These are phyloP conservation scores for Diachasmimorpha longicaudata DNA, from an alignment of 1,140 invertebrate species.

Conservation along the genomic window DNA sequence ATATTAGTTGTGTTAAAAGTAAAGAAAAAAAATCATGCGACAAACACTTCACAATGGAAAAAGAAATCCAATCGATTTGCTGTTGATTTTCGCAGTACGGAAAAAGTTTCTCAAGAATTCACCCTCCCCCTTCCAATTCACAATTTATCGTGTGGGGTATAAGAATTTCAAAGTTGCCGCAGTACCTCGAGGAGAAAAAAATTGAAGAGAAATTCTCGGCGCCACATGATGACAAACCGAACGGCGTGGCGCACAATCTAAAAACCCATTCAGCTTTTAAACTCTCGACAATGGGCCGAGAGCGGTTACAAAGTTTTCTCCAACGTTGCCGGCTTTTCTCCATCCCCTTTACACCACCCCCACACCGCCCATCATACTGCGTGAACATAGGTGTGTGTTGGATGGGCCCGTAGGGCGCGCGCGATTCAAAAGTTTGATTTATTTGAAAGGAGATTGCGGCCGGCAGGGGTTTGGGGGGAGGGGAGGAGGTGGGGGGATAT, in stretches of 20 bases:
- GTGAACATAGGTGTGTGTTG: background rate
- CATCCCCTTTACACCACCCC: background rate
- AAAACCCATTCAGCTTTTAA: conserved; percentile 62
- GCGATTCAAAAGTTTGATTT: conserved; percentile 63
- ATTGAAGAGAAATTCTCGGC: conserved; percentile 7
- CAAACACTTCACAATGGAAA: no score
- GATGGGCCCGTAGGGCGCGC: conserved; percentile 29
- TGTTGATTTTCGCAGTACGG: background rate
- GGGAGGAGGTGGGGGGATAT: no score
- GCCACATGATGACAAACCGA: conserved; percentile 52
- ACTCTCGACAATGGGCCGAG: conserved; percentile 57
- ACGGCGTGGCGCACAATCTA: conserved; percentile 53
- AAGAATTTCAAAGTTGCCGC: conserved; percentile 46
- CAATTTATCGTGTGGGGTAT: conserved; percentile 14
- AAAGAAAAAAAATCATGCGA: background rate
- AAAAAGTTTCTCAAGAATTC: conserved; percentile 15
- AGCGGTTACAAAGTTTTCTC: conserved; percentile 33
- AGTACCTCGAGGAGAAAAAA: conserved; percentile 24
- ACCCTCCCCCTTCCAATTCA: background rate
- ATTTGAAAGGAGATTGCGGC: conserved; percentile 60
- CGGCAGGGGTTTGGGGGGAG: conserved; percentile 40
- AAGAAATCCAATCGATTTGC: no score
- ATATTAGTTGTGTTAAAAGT: no score
- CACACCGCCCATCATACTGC: background rate
- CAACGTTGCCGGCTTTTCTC: background rate